These are phyloP conservation scores for Ectropis grisescens DNA, from an alignment of 1,140 invertebrate genomes.

Conservation along the genomic window DNA sequence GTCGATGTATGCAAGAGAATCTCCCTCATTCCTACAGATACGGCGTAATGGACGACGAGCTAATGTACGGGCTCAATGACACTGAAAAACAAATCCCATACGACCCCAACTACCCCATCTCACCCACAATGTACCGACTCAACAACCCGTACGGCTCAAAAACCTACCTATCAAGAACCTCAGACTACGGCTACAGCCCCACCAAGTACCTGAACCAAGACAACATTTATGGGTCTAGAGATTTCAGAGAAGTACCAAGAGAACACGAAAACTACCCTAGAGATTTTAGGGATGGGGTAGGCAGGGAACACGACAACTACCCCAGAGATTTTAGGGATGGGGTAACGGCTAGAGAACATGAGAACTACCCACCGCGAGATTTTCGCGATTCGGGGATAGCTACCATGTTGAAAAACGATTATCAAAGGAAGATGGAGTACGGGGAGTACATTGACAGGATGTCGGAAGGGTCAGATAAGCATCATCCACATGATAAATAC, in stretches of 20 bases:
- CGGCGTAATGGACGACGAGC: constrained; percentile 60
- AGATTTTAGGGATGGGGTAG: too few relatives aligned
- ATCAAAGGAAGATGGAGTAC: constrained; percentile 68
- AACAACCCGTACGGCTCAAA: constrained; percentile 61
- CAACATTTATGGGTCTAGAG: constrained; percentile 49
- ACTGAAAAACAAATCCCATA: constrained; percentile 63
- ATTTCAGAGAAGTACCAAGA: constrained; percentile 29
- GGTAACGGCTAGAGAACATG: constrained; percentile 53
- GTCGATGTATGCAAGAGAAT: too few relatives aligned
- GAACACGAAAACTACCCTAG: too few relatives aligned
- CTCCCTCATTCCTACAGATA: constrained; percentile 32
- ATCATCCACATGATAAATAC: constrained; percentile 82
- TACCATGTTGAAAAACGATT: constrained; percentile 63
- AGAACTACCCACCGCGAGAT: constrained; percentile 73
- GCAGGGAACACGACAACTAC: too few relatives aligned
- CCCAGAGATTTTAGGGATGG: constrained; percentile 10
- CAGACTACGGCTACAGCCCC: constrained; percentile 63
- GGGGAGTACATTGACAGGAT: constrained; percentile 72
- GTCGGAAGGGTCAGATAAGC: constrained; percentile 81
- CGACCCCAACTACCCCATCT: constrained; percentile 59
- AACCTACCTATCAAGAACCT: constrained; percentile 54
- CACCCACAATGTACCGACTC: constrained; percentile 53
- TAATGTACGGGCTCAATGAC: constrained; percentile 57
- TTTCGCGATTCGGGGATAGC: constrained; percentile 68
- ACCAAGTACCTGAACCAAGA: constrained; percentile 60